Conservation (phyloP, 2,888 invertebrate species). For the Cantharis lateralis region DNA sequence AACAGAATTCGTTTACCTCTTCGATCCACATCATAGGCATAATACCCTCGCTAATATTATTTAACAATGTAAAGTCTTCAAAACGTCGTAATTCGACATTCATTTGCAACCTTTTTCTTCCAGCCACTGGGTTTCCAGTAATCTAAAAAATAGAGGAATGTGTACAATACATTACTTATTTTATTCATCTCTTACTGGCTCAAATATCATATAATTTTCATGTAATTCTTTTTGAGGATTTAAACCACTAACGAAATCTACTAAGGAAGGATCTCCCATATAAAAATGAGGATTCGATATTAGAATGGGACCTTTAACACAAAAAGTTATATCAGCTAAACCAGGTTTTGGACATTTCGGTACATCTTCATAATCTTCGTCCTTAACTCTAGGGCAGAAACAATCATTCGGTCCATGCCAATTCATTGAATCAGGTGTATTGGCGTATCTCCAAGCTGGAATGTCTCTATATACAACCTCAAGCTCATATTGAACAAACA, state of each 20-base stretch:
- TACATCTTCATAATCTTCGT: constrained; percentile 57
- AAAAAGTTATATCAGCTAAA: constrained; percentile 59
- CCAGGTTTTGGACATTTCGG: constrained; percentile 61
- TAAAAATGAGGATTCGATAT: constrained; percentile 71
- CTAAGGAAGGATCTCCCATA: constrained; percentile 60
- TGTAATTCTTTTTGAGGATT: constrained; percentile 61
- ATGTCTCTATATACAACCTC: constrained; percentile 53
- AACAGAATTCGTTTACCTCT: constrained; percentile 55
- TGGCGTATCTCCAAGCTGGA: constrained; percentile 57
- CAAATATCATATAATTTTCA: constrained; percentile 63
- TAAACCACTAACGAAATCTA: constrained; percentile 61
- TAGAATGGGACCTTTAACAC: constrained; percentile 65
- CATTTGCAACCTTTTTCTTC: constrained; percentile 61
- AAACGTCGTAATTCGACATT: constrained; percentile 60
- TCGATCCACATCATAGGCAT: constrained; percentile 66
- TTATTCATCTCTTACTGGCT: constrained; percentile 59
- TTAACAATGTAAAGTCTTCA: constrained; percentile 56
- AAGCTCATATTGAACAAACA: constrained; percentile 56
- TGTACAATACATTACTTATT: background rate
- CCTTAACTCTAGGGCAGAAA: constrained; percentile 58
- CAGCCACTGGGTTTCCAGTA: constrained; percentile 61
- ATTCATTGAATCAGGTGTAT: constrained; percentile 55
- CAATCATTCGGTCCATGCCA: constrained; percentile 59
- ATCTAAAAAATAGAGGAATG: constrained; percentile 49
- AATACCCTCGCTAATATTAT: constrained; percentile 60